Evolutionary conservation across 2,797 vertebrate genomes (phyloP).

Genomic region (Petrocephalus schoutedeni): DNA sequence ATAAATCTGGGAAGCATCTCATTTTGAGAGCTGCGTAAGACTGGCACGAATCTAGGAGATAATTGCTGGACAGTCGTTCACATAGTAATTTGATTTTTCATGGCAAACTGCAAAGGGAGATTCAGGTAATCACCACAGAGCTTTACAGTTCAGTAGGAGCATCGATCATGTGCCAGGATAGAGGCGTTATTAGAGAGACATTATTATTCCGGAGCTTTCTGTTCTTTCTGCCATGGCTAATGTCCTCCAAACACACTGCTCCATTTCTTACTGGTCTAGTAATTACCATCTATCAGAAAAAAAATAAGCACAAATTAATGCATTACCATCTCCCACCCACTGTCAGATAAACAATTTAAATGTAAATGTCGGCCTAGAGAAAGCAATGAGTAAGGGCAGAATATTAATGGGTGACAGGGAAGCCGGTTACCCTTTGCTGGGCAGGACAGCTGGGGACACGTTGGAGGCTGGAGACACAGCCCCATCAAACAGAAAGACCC

Average conservation of each 20-base stretch:
- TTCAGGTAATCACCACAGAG: not conserved
- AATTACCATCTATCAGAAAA: conserved; percentile 53
- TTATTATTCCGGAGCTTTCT: not conserved
- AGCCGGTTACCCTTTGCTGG: not conserved
- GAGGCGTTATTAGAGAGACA: conserved; percentile 21
- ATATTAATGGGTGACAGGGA: conserved; percentile 48
- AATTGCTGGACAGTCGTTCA: not conserved
- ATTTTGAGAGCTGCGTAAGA: not conserved
- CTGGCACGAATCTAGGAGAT: not conserved
- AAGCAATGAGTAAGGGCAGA: conserved; percentile 52
- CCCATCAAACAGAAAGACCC: not conserved
- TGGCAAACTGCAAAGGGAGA: not conserved
- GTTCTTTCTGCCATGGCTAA: conserved; percentile 27
- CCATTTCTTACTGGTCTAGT: conserved; percentile 41
- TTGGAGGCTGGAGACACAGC: not conserved
- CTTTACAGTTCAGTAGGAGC: not conserved
- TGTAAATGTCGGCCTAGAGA: conserved; percentile 51
- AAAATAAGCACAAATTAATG: conserved; percentile 49
- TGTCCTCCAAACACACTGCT: conserved; percentile 32
- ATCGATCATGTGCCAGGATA: not conserved
- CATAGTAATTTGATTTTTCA: not conserved
- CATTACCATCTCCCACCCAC: conserved; percentile 12
- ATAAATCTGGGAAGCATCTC: not conserved
- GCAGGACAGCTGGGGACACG: conserved; percentile 9
- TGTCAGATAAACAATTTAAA: conserved; percentile 57